Base-by-base conservation (phyloP, 2,797 vertebrate species). In the Dermochelys coriacea region DNA sequence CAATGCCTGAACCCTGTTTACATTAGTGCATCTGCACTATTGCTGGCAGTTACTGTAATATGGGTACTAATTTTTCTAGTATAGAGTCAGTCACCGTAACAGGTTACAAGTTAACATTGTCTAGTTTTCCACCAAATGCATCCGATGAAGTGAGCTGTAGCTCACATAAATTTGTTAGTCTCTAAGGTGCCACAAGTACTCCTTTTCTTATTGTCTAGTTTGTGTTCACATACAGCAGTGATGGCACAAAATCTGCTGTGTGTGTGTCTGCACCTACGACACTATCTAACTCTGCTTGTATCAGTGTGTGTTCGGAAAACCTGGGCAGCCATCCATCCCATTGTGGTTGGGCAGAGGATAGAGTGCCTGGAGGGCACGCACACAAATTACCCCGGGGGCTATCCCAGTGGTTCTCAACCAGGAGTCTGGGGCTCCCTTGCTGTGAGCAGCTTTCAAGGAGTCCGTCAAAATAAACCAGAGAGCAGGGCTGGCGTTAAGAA, bases 261-360 rank as follows among this genome's bases (percentile, higher is more conserved):
- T 19, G 25, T 1, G 31, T 83, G 59, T 92, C 82, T 93, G 81
- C 82, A 21, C 64, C 64, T 68, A 11, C 64, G 8, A 19, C 15
- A 2, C n/a, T 37, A 5, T 18, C n/a, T 74, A 52, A 0, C 0
- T 5, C 59, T 88, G 55, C 0, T 0, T 7, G 74, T n/a, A 68
- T 93, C 86, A 85, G 37, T 49, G n/a, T 82, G 37, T 0, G 0
- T 19, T 59, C 77, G 68, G 85, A 51, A 51, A 57, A 75, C 47
- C 47, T 29, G n/a, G 0, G 1, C 0, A 10, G 31, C 0, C 0
- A 15, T 0, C 0, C 0, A 15, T 0, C 1, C 47, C 12, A 10
- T 21, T 84, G 12, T 0, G 18, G 34, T 1, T 0, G 2, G 15
- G 68, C 12, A 8, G 81, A 80, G 11, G 68, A 77, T 8, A 31